These are phyloP conservation scores for Myotis lucifugus DNA, from an alignment of 2,113 vertebrate genomes.

Conservation along the genomic window DNA sequence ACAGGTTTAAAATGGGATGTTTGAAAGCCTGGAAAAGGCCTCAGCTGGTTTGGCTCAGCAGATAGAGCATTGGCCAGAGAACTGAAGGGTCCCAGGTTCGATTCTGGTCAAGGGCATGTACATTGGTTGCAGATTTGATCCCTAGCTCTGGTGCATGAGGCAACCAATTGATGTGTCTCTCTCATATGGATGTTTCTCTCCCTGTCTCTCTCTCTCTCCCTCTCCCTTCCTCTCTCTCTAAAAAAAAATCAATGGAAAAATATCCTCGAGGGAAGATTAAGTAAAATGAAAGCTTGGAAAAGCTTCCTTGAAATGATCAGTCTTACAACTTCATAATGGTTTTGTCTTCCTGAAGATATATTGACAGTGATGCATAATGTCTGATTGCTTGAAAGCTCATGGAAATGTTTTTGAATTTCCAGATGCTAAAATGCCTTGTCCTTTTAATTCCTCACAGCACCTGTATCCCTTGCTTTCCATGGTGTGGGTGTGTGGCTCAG, in stretches of 20 bases:
- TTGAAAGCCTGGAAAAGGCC: not conserved
- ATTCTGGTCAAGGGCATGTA: too few species aligned
- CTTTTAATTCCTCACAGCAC: not conserved
- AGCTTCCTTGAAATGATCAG: not conserved
- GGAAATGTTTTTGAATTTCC: not conserved
- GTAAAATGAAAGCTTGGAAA: not conserved
- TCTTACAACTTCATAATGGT: not conserved
- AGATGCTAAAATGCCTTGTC: not conserved
- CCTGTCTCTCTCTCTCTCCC: too few species aligned
- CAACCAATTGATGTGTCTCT: too few species aligned
- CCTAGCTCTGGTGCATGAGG: too few species aligned
- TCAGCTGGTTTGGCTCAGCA: too few species aligned
- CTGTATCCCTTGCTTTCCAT: not conserved
- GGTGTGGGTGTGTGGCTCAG: rapidly evolving
- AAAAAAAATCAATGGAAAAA: too few species aligned
- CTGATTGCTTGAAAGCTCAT: not conserved
- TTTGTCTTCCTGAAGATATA: not conserved
- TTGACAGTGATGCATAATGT: not conserved
- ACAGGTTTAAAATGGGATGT: not conserved
- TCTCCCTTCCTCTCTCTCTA: too few species aligned
- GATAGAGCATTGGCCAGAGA: too few species aligned
- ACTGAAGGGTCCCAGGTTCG: too few species aligned
- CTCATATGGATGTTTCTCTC: too few species aligned
- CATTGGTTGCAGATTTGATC: too few species aligned
- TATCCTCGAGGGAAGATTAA: too few species aligned